phyloP scores from a whole-genome alignment of 2,888 invertebrate genomes.

The Ormia ochracea region DNA sequence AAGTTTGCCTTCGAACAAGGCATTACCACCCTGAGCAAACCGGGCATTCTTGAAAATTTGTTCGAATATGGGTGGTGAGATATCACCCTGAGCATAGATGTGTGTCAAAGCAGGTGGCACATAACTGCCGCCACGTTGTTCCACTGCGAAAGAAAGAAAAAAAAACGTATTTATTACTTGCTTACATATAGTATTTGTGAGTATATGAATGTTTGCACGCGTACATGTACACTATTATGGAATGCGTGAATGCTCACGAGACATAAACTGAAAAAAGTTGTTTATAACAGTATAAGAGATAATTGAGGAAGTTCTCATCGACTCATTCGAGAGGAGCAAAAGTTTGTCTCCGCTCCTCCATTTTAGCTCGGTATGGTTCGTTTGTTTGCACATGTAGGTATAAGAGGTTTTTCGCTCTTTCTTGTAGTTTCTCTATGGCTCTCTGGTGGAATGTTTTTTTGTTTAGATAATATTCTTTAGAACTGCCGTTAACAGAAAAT shows the following conservation, averaged over 20 bases:
- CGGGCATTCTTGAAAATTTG: conserved; percentile 96
- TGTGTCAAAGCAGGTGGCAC: conserved; percentile 76
- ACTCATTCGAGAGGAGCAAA: too few species aligned
- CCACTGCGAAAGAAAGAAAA: conserved; percentile 67
- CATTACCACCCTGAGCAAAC: conserved; percentile 96
- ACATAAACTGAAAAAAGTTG: neutral
- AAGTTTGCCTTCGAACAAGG: conserved; percentile 93
- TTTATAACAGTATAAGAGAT: neutral
- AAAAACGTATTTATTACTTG: neutral
- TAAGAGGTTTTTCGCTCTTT: conserved; percentile 7
- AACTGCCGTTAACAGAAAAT: neutral
- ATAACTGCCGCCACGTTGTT: conserved; percentile 71
- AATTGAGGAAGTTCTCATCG: too few species aligned
- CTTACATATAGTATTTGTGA: neutral
- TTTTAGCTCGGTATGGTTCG: too few species aligned
- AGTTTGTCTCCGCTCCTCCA: too few species aligned
- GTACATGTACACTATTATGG: neutral
- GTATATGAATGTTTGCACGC: neutral
- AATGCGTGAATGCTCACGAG: neutral
- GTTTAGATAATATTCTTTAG: neutral
- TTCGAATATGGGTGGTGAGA: conserved; percentile 95
- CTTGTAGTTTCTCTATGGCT: neutral
- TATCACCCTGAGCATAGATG: conserved; percentile 83
- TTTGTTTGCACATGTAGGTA: neutral
- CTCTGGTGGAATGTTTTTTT: neutral